A percentile compares a stretch with the other conserved stretches of the same genome.
Evolutionary conservation across 2,797 vertebrate species (phyloP).

Genomic region (Naso thynnoides): DNA sequence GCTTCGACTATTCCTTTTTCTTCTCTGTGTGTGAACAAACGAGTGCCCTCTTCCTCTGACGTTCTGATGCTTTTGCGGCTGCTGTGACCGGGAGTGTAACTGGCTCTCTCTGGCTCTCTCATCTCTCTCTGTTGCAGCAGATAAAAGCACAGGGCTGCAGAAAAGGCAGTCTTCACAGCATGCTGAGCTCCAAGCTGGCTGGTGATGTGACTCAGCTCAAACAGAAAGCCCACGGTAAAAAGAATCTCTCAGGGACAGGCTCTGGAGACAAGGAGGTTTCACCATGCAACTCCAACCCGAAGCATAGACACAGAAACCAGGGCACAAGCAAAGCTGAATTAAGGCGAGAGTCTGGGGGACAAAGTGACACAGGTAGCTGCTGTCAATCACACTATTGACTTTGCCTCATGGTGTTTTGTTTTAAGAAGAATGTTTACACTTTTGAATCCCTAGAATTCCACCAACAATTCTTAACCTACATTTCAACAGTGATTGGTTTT

Average conservation of each 20-base stretch:
- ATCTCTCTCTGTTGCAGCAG: constrained; percentile 79
- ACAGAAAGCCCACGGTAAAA: constrained; percentile 89
- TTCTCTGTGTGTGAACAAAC: constrained; percentile 59
- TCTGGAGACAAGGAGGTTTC: constrained; percentile 87
- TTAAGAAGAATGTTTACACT: background rate
- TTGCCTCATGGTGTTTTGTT: constrained; percentile 6
- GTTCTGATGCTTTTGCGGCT: constrained; percentile 58
- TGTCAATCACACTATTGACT: constrained; percentile 11
- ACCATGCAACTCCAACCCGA: constrained; percentile 77
- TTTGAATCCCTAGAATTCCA: background rate
- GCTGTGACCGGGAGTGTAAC: constrained; percentile 66
- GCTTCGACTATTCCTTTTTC: constrained; percentile 54
- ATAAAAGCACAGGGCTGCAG: constrained; percentile 88
- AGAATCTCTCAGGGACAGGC: constrained; percentile 80
- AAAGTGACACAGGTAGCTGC: constrained; percentile 84
- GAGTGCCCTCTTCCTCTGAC: constrained; percentile 54
- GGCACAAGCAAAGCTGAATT: constrained; percentile 82
- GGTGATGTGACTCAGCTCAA: constrained; percentile 88
- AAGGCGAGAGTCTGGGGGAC: constrained; percentile 80
- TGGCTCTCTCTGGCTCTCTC: constrained; percentile 61
- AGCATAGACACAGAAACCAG: constrained; percentile 76
- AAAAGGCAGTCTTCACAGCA: constrained; percentile 80
- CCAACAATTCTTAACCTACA: background rate
- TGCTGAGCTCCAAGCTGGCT: constrained; percentile 83
- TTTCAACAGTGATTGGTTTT: constrained; percentile 39